A percentile compares a stretch with the other conserved stretches of the same genome.
Evolutionary conservation across 1,140 invertebrate genomes (phyloP).

Genomic region (Drosophila melanica): DNA sequence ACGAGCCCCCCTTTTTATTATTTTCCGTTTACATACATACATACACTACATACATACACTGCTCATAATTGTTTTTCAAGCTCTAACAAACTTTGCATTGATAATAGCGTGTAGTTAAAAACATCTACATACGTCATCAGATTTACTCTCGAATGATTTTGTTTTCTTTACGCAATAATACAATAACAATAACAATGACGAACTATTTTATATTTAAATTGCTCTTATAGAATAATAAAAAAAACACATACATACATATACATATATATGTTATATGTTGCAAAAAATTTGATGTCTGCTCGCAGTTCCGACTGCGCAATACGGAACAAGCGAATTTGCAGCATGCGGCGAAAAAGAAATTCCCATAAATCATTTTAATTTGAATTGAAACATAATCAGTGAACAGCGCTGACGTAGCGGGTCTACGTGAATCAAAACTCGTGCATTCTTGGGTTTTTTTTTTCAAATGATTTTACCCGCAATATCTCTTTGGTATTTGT

Average conservation of each 20-base stretch:
- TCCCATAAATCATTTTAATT: constrained; percentile 36
- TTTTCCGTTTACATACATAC: constrained; percentile 23
- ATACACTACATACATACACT: constrained; percentile 8
- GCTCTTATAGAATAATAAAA: background rate
- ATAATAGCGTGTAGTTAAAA: constrained; percentile 56
- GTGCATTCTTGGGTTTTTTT: background rate
- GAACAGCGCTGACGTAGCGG: constrained; percentile 24
- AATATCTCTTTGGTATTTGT: constrained; percentile 12
- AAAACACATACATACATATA: too few relatives aligned
- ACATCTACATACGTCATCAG: constrained; percentile 68
- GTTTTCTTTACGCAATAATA: background rate
- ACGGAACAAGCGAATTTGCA: constrained; percentile 15
- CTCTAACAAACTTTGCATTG: constrained; percentile 68
- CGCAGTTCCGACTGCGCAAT: constrained; percentile 3
- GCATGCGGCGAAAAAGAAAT: constrained; percentile 11
- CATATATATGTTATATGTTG: too few relatives aligned
- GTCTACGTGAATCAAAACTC: constrained; percentile 19
- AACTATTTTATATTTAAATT: constrained; percentile 7
- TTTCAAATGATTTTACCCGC: background rate
- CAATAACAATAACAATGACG: background rate
- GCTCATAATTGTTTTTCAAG: constrained; percentile 75
- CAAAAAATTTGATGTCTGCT: too few relatives aligned
- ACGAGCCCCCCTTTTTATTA: constrained; percentile 67
- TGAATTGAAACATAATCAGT: constrained; percentile 1
- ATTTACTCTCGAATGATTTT: constrained; percentile 12